phyloP scores from a whole-genome alignment of 1,140 invertebrate genomes.

The Hycleus phaleratus region DNA sequence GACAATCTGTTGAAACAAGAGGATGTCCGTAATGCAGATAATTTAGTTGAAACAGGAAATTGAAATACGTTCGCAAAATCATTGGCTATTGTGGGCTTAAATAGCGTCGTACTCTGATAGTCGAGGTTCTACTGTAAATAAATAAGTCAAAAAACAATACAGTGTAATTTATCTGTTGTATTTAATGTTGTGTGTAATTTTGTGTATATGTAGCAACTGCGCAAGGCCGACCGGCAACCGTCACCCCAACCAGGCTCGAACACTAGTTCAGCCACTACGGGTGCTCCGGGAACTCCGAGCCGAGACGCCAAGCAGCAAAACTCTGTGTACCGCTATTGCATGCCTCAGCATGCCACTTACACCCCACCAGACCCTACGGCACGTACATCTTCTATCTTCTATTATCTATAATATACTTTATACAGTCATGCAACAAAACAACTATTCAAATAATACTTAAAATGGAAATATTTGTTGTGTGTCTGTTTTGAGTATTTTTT shows the following conservation, averaged over 20 bases:
- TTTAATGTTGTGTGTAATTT: slow-evolving; percentile 40
- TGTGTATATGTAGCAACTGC: slow-evolving; percentile 42
- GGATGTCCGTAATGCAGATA: too few species aligned
- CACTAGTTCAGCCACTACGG: slow-evolving; percentile 26
- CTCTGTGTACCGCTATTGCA: slow-evolving; percentile 48
- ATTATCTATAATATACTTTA: not conserved
- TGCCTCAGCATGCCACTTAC: slow-evolving; percentile 49
- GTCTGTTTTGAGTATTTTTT: too few species aligned
- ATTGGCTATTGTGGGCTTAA: too few species aligned
- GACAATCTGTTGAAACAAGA: too few species aligned
- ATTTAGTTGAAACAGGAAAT: too few species aligned
- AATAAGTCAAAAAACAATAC: not conserved
- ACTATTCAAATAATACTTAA: not conserved
- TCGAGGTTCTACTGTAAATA: too few species aligned
- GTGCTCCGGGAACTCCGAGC: slow-evolving; percentile 29
- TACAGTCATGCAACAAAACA: not conserved
- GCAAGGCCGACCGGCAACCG: slow-evolving; percentile 38
- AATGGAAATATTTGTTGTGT: not conserved
- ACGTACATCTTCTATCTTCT: slow-evolving; percentile 42
- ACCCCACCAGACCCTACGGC: slow-evolving; percentile 49
- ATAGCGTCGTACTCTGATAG: too few species aligned
- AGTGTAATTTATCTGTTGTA: slow-evolving; percentile 3
- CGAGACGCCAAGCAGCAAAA: slow-evolving; percentile 39
- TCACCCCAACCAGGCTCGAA: slow-evolving; percentile 27
- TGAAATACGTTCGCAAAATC: too few species aligned